These are phyloP conservation scores for Aproaerema taeniolella DNA, from an alignment of 2,888 invertebrate species.

Conservation along the genomic window DNA sequence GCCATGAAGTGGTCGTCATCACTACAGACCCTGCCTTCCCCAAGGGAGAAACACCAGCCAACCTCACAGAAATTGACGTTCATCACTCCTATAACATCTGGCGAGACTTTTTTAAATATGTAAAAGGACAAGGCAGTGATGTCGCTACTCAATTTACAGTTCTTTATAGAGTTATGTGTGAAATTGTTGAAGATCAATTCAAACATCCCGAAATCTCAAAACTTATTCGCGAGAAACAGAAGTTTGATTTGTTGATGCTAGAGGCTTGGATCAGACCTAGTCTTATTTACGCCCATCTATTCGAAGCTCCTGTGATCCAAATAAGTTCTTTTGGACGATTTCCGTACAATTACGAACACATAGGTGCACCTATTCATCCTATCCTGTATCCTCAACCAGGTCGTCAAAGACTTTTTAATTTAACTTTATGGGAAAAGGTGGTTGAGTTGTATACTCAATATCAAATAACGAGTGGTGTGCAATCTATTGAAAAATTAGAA, in stretches of 20 bases:
- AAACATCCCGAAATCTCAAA: background rate
- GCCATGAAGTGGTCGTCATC: constrained; percentile 50
- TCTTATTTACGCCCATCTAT: constrained; percentile 28
- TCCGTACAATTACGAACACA: constrained; percentile 19
- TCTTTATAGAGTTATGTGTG: background rate
- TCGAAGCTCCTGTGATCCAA: constrained; percentile 37
- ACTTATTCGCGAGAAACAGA: background rate
- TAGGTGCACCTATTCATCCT: constrained; percentile 37
- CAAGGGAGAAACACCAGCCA: constrained; percentile 27
- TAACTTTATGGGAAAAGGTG: constrained; percentile 33
- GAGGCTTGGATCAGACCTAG: constrained; percentile 28
- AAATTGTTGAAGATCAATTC: background rate
- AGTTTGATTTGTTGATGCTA: constrained; percentile 32
- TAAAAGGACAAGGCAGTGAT: constrained; percentile 19
- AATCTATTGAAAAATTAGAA: constrained; percentile 14
- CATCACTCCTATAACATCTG: constrained; percentile 29
- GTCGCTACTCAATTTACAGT: constrained; percentile 16
- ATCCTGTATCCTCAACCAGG: constrained; percentile 30
- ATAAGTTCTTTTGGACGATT: constrained; percentile 35
- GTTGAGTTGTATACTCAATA: constrained; percentile 21
- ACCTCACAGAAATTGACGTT: constrained; percentile 47
- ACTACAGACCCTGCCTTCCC: constrained; percentile 42
- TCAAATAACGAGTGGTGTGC: constrained; percentile 2
- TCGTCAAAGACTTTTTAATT: constrained; percentile 28
- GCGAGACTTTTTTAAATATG: constrained; percentile 1